Base-by-base conservation (phyloP, 2,113 vertebrate genomes). In the Megalops atlanticus region DNA sequence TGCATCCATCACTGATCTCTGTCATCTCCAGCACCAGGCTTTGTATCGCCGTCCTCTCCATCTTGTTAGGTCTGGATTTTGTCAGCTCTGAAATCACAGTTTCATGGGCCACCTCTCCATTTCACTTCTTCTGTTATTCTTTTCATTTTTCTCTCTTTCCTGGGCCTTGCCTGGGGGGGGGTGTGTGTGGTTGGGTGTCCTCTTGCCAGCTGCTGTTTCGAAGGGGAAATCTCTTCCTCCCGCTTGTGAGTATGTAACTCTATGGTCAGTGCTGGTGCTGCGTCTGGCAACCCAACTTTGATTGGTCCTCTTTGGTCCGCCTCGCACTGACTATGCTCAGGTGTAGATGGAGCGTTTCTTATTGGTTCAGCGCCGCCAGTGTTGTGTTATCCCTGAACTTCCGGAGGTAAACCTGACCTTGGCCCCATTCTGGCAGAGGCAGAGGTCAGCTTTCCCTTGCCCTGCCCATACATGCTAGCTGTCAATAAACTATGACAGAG, bases 131-230 rank as follows among this genome's bases (percentile, higher is more conserved):
- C 40, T 81, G 40, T 82, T 14, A 36, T 81, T 84, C 27, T 82
- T 45, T 3, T 41, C 45, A 77, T 54, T 77, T 80, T 54, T 79
- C 39, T 74, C 7, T 33, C 41, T 68, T 75, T 75, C n/a, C 35
- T 72, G 47, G 76, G 71, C 40, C 64, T 12, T 71, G n/a, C 47
- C 27, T 27, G 33, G 54, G 64, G 70, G 77, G 36, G 54, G 11
- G 2, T 47, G 2, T 47, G 40, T 78, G 41, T 76, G 5, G 76
- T 77, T 89, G 85, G 84, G 77, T 87, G 33, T 87, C 40, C 87
- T 90, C 84, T 58, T 47, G 5, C 84, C 91, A 96, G 96, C 94
- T 97, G 78, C 93, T 95, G 86, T 97, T 95, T 94, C 91, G 91
- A 91, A 96, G 94, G 89, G 94, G 94, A 89, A 90, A 86, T 88